Conservation (phyloP, 2,888 invertebrate genomes). For the Heliconius ethilla region DNA sequence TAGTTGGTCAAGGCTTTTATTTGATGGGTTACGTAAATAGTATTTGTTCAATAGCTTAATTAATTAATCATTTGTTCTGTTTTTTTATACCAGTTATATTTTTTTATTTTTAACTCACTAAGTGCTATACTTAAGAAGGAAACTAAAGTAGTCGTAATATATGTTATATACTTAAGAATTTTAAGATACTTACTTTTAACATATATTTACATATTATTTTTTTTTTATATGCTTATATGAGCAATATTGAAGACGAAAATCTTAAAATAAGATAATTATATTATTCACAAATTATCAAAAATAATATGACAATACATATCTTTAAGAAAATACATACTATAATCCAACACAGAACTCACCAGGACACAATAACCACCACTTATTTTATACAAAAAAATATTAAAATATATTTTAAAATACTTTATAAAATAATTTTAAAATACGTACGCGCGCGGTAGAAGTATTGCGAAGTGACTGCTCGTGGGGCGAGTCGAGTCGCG, state of each 20-base stretch:
- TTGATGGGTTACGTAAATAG: conserved; percentile 13
- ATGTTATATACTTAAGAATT: background rate
- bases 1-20: conserved; percentile 9
- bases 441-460: conserved; percentile 77
- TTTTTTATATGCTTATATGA: background rate
- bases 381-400: conserved; percentile 13
- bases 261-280: background rate
- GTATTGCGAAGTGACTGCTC: conserved; percentile 61
- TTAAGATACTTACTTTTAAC: background rate
- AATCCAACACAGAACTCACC: conserved; percentile 38
- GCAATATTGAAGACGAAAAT: background rate
- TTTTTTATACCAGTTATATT: background rate
- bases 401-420: background rate
- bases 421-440: conserved; percentile 42
- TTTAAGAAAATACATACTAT: conserved; percentile 6
- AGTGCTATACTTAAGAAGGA: background rate
- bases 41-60: background rate
- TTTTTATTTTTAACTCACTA: background rate
- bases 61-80: background rate
- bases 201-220: background rate
- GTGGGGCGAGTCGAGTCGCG: conserved; percentile 69
- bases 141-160: background rate
- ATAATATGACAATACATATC: background rate
- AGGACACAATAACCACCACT: conserved; percentile 27
- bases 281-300: background rate